These are phyloP conservation scores for Eurystomus gularis DNA, from an alignment of 2,113 vertebrate species.

Conservation along the genomic window DNA sequence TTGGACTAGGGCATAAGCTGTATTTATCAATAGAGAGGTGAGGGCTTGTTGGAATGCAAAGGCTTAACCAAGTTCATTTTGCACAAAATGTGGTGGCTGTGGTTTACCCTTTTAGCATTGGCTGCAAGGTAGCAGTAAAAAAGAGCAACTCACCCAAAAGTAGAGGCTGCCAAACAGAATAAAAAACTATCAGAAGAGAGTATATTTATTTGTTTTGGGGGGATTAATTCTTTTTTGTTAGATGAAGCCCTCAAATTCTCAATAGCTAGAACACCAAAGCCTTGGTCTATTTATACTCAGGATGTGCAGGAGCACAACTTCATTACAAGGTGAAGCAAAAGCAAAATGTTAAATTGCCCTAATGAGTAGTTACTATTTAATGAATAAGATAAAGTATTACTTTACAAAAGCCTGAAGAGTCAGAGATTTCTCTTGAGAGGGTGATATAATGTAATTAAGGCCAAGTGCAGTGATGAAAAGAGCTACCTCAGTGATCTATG, in stretches of 20 bases:
- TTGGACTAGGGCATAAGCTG: not conserved
- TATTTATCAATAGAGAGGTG: not conserved
- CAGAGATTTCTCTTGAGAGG: not conserved
- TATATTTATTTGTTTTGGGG: rapidly evolving
- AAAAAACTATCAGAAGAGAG: not conserved
- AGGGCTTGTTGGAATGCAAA: constrained; percentile 11
- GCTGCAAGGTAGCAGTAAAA: not conserved
- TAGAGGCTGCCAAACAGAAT: not conserved
- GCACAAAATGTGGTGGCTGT: not conserved
- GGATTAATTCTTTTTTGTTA: not conserved
- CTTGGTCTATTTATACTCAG: not conserved
- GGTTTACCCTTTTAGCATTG: not conserved
- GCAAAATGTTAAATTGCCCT: not conserved
- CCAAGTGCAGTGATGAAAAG: not conserved
- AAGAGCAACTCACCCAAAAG: not conserved
- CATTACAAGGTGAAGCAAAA: not conserved
- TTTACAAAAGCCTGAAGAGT: not conserved
- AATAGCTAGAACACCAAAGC: not conserved
- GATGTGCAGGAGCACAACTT: not conserved
- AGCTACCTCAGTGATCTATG: not conserved
- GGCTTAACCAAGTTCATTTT: not conserved
- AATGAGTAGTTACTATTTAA: not conserved
- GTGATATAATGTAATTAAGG: constrained; percentile 21
- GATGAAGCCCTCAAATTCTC: not conserved
- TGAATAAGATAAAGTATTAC: constrained; percentile 14